Evolutionary conservation across 1,140 invertebrate genomes (phyloP).

Genomic region (Drosophila chauvacae): DNA sequence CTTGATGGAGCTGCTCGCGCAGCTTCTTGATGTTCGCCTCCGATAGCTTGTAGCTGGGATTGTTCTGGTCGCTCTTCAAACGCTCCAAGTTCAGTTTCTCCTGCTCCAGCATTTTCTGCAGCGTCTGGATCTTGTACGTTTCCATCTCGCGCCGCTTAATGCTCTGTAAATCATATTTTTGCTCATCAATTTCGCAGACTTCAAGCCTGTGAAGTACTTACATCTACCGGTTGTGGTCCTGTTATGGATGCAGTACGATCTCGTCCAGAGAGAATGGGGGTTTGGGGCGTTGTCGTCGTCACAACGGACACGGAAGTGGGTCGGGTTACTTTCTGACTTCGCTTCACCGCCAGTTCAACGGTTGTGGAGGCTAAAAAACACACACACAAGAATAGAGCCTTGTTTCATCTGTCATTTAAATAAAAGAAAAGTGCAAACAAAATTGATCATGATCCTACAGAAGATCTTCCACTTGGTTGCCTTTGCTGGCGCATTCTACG

Average conservation of each 20-base stretch:
- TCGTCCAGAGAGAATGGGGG: slow-evolving; percentile 75
- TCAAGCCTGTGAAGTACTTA: slow-evolving; percentile 84
- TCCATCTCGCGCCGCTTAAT: slow-evolving; percentile 92
- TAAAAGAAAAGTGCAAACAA: background rate
- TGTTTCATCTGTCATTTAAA: slow-evolving; percentile 17
- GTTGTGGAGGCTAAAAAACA: slow-evolving; percentile 67
- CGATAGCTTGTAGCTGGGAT: slow-evolving; percentile 79
- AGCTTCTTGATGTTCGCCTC: slow-evolving; percentile 83
- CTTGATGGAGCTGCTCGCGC: slow-evolving; percentile 80
- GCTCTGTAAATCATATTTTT: slow-evolving; percentile 85
- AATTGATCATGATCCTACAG: slow-evolving; percentile 30
- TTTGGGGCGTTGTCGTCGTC: slow-evolving; percentile 52
- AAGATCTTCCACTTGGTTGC: slow-evolving; percentile 29
- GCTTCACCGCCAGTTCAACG: slow-evolving; percentile 81
- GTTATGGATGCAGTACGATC: slow-evolving; percentile 88
- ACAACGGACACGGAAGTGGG: slow-evolving; percentile 78
- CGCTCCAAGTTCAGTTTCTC: slow-evolving; percentile 91
- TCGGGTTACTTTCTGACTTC: slow-evolving; percentile 76
- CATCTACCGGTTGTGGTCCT: slow-evolving; percentile 94
- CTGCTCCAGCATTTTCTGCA: slow-evolving; percentile 92
- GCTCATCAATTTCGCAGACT: background rate
- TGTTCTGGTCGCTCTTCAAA: slow-evolving; percentile 85
- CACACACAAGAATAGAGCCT: background rate
- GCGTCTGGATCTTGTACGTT: slow-evolving; percentile 90
- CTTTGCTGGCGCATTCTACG: slow-evolving; percentile 40